Evolutionary conservation across 2,888 invertebrate species (phyloP), one percentile per base, ranked within the genome.

Genomic region (Furcula furcula): DNA sequence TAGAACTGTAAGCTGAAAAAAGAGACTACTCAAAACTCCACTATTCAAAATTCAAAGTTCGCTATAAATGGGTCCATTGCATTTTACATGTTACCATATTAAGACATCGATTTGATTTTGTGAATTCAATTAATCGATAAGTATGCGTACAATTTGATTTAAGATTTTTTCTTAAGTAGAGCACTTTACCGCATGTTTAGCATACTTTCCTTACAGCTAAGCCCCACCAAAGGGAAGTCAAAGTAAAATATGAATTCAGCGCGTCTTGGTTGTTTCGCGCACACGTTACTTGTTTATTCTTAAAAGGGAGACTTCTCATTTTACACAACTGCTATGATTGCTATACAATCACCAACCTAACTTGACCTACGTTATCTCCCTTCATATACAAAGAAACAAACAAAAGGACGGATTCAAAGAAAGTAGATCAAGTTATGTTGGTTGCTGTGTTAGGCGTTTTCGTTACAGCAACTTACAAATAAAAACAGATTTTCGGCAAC

Each of bases 271-370:
- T 81, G 76, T 89, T 87, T 58, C 73, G 68, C 72, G 77, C 89
- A 89, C 85, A 83, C 89, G 89, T 76, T 82, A 83, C 85, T 87
- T 86, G 87, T 86, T 87, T 87, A 87, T 86, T 79, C 79, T 82
- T 81, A 76, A 76, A 80, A 84, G 86, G 84, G 80, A 78, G 80
- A 76, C 67, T 77, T 76, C 82, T 83, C 85, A 84, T 85, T 84
- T 76, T 76, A 81, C 70, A 76, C 83, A 79, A 83, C 83, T 82
- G 86, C 82, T 78, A 81, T 86, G 83, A 87, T 87, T 85, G 81
- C 77, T 77, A 71, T 73, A 73, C 76, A 80, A 79, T 80, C 68
- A 65, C 76, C 77, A 72, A 34, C 41, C 29, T 62, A 59, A 55
- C 42, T 43, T 67, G 78, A 68, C 46, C 65, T 46, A 43, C 59